Conservation (phyloP, 2,888 invertebrate species). For the Hemicrepidius hirtus region DNA sequence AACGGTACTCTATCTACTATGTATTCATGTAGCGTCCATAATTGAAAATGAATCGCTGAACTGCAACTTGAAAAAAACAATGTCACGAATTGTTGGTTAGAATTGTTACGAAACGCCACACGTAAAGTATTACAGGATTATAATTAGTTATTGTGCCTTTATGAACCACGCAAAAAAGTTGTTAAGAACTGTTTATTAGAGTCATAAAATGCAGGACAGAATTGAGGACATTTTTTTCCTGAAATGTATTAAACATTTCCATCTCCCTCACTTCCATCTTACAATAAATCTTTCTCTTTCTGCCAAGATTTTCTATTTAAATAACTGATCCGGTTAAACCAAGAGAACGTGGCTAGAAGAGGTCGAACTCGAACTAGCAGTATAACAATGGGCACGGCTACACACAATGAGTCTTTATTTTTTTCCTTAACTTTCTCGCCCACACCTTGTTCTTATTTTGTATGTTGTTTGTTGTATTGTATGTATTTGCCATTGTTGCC, state of each 20-base stretch:
- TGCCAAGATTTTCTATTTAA: conserved; percentile 20
- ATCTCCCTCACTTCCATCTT: not conserved
- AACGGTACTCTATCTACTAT: conserved; percentile 6
- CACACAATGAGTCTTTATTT: conserved; percentile 53
- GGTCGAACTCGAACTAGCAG: conserved; percentile 44
- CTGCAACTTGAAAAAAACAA: not conserved
- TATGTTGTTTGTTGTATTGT: no score
- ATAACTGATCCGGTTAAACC: conserved; percentile 39
- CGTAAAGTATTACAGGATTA: not conserved
- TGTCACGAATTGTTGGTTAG: conserved; percentile 15
- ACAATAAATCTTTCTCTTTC: not conserved
- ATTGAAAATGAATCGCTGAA: conserved; percentile 22
- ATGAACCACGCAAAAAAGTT: conserved; percentile 9
- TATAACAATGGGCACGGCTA: conserved; percentile 57
- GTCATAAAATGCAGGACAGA: not conserved
- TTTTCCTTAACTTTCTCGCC: conserved; percentile 52
- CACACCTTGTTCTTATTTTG: conserved; percentile 37
- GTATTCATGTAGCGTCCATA: not conserved
- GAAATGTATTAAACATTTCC: not conserved
- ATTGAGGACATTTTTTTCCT: no score
- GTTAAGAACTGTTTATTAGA: conserved; percentile 15
- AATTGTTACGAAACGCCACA: conserved; percentile 6
- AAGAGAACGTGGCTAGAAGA: conserved; percentile 45
- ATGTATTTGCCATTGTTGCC: conserved; percentile 25
- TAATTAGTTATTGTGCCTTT: conserved; percentile 4